Base-by-base conservation (phyloP, 2,888 invertebrate genomes). In the Tipula helvola region DNA sequence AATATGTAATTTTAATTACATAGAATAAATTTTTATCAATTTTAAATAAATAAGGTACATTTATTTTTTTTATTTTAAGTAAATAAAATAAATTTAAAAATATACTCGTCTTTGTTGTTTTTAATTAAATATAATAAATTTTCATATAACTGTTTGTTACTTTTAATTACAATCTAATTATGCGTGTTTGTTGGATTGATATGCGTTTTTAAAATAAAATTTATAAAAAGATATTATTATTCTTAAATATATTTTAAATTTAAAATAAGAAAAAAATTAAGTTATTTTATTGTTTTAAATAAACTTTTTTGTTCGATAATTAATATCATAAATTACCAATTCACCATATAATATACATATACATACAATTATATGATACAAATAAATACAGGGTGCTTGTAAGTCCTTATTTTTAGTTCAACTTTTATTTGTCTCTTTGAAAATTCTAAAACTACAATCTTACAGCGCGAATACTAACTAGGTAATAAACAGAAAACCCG, bases 161-260 rank as follows among this genome's bases (percentile, higher is more conserved):
- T 39, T 39, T 39, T n/a, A 42, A 42, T 85, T 85, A 85, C 18
- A 42, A 44, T 42, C 85, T 85, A 85, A 42, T 85, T 85, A 85
- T 85, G 85, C 85, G 85, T 85, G 85, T 85, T 85, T 85, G 18
- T 42, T 42, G 39, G 41, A 42, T 85, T 85, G 85, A 85, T 85
- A 85, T 85, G 85, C 85, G 28, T 28, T 42, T 85, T 39, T 39
- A 84, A 84, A 84, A 84, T 16, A 16, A 39, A 84, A 39, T 39
- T 84, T 39, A 39, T 84, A 84, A 39, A 85, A 85, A 85, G 39
- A 85, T 18, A 18, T 28, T 85, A 1, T 85, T 2, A 42, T 18
- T 85, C 44, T 85, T 85, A 18, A 18, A 18, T 85, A 44, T 36
- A 10, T 85, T 44, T 85, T 5, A 1, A 12, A 85, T 42, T 16